Conservation (phyloP, 2,888 invertebrate species). For the Syrphus vitripennis region DNA sequence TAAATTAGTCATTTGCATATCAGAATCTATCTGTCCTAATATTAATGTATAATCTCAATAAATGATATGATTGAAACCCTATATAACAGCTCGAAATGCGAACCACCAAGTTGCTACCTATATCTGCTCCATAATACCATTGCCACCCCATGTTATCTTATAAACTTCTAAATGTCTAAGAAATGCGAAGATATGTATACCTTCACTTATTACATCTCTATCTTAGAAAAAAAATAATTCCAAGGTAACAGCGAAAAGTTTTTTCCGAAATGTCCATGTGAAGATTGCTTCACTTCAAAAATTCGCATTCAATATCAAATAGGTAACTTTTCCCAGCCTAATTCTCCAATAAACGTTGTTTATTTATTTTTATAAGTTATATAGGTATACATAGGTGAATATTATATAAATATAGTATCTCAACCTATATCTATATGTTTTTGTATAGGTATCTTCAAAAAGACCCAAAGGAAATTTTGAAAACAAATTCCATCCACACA, state of each 20-base stretch:
- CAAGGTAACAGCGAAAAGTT: not conserved
- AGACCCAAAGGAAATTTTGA: constrained; percentile 36
- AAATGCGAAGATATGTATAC: too few relatives aligned
- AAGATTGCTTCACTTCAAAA: constrained; percentile 26
- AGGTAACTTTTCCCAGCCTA: not conserved
- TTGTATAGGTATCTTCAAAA: constrained; percentile 11
- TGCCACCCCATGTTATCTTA: too few relatives aligned
- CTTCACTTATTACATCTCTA: too few relatives aligned
- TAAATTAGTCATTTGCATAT: too few relatives aligned
- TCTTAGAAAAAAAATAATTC: too few relatives aligned
- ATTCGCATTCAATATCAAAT: constrained; percentile 31
- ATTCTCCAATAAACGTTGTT: not conserved
- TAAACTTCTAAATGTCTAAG: too few relatives aligned
- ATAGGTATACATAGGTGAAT: not conserved
- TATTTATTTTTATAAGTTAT: not conserved
- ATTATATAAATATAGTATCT: not conserved
- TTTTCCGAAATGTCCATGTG: not conserved
- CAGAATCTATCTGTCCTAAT: too few relatives aligned
- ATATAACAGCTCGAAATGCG: too few relatives aligned
- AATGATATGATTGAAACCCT: too few relatives aligned
- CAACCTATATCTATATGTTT: not conserved
- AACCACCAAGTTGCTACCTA: too few relatives aligned
- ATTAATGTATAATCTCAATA: too few relatives aligned
- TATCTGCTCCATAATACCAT: too few relatives aligned
- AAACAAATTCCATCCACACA: constrained; percentile 54